A percentile compares a stretch with the other conserved stretches of the same genome.
These are phyloP conservation scores for Papilio dardanus DNA, from an alignment of 1,140 invertebrate genomes.

Conservation along the genomic window DNA sequence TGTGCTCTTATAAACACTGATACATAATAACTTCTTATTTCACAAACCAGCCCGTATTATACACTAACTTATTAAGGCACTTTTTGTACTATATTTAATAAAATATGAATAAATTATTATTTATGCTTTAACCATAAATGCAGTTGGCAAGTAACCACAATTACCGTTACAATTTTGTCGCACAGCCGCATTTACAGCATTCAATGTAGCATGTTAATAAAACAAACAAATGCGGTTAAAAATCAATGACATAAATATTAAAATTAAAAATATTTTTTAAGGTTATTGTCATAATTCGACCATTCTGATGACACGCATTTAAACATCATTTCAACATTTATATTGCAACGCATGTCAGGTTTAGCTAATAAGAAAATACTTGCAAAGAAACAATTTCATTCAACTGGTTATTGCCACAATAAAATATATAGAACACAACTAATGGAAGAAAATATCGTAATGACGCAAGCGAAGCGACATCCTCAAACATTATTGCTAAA, in stretches of 20 bases:
- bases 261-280: background rate
- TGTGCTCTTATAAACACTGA: no score
- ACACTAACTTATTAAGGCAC: no score
- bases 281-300: background rate
- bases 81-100: background rate
- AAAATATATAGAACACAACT: slow-evolving; percentile 35
- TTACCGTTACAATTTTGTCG: slow-evolving; percentile 11
- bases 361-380: background rate
- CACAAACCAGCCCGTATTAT: no score
- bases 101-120: background rate
- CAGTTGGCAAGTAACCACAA: slow-evolving; percentile 23
- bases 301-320: no score
- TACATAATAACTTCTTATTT: no score
- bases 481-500: background rate
- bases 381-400: background rate
- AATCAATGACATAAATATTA: background rate
- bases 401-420: background rate
- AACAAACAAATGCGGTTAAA: background rate
- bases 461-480: background rate
- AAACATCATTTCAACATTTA: background rate
- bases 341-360: background rate
- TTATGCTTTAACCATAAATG: slow-evolving; percentile 16
- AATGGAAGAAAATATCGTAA: slow-evolving; percentile 6
- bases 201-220: background rate
- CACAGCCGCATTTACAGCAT: background rate